phyloP scores from a whole-genome alignment of 2,797 vertebrate genomes.

The Hypotaenidia okinawae region DNA sequence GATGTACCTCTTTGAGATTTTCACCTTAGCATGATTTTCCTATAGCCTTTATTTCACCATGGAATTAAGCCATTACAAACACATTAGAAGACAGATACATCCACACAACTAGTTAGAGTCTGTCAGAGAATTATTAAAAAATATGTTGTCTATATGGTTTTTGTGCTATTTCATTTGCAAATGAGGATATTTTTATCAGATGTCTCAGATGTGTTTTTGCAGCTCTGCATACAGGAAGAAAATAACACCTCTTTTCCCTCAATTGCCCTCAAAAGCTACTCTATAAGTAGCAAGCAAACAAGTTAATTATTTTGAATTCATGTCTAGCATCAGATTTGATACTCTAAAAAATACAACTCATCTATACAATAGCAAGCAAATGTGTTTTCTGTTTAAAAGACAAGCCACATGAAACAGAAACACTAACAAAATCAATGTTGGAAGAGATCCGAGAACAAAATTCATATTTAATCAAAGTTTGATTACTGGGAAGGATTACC shows the following conservation, averaged over 20 bases:
- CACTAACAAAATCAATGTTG: background rate
- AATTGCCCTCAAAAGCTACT: background rate
- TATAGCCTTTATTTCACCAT: background rate
- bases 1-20: background rate
- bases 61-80: constrained; percentile 33
- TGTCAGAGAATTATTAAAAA: constrained; percentile 23
- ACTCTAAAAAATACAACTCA: background rate
- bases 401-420: background rate
- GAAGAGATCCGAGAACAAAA: background rate
- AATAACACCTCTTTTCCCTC: background rate
- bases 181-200: constrained; percentile 6
- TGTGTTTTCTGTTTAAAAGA: constrained; percentile 6
- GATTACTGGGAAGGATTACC: background rate
- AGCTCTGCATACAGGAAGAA: constrained; percentile 8
- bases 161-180: constrained; percentile 48
- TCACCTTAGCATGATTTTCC: background rate
- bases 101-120: background rate
- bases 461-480: background rate
- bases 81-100: background rate
- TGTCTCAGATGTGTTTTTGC: background rate
- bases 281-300: background rate
- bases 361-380: background rate
- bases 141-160: background rate
- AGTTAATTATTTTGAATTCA: constrained; percentile 32
- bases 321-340: background rate